These are phyloP conservation scores for Micromys minutus DNA, from an alignment of 2,113 vertebrate genomes.

Conservation along the genomic window DNA sequence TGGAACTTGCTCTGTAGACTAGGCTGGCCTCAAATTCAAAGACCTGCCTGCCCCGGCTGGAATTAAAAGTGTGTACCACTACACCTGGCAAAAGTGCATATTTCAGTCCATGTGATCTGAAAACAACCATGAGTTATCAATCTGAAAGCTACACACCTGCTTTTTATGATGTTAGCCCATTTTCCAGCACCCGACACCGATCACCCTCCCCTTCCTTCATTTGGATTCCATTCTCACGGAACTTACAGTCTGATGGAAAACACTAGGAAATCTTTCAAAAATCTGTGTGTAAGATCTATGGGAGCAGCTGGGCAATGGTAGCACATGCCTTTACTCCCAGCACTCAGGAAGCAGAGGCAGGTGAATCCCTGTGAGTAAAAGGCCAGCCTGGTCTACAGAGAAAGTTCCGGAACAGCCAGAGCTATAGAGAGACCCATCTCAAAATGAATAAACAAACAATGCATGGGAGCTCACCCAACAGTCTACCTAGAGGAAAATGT, in stretches of 20 bases:
- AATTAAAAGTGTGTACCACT: background rate
- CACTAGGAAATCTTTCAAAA: background rate
- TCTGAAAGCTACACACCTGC: background rate
- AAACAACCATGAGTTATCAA: background rate
- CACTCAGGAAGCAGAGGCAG: background rate
- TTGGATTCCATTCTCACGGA: background rate
- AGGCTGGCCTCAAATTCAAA: background rate
- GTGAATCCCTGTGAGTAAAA: background rate
- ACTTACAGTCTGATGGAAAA: background rate
- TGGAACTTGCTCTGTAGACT: background rate
- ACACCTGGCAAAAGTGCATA: background rate
- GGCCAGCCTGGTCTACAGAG: background rate
- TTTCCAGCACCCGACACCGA: background rate
- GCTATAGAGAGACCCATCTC: background rate
- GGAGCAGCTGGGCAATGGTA: background rate
- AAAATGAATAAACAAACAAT: background rate
- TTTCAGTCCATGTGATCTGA: background rate
- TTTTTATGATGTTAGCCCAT: background rate
- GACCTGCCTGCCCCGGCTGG: background rate
- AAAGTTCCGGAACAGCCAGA: background rate
- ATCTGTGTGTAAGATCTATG: background rate
- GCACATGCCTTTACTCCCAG: background rate
- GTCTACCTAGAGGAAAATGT: background rate
- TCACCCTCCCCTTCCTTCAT: background rate
- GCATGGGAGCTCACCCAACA: background rate